Conservation (phyloP, 1,140 invertebrate genomes). For the Lepidurus apus region DNA sequence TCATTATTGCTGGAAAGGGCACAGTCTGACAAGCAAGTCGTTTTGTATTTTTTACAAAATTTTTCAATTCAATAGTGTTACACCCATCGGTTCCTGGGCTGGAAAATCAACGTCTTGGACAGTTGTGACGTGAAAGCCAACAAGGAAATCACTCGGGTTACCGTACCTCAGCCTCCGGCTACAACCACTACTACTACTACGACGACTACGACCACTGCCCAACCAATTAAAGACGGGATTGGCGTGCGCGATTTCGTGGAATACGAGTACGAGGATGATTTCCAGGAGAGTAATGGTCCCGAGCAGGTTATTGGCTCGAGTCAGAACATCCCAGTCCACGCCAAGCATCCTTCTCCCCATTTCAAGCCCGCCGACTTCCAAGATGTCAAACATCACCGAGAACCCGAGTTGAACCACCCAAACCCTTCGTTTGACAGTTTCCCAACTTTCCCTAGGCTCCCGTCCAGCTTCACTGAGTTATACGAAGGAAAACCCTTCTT, state of each 20-base stretch:
- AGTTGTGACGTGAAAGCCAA: conserved; percentile 48
- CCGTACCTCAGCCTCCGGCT: conserved; percentile 18
- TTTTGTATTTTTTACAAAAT: neutral
- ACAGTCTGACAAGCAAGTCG: neutral
- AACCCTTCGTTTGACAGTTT: neutral
- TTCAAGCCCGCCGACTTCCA: neutral
- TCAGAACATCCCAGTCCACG: neutral
- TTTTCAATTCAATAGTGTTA: conserved; percentile 63
- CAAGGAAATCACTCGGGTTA: neutral
- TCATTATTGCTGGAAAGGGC: too few relatives aligned
- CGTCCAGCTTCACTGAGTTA: conserved; percentile 29
- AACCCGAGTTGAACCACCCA: neutral
- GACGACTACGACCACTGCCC: neutral
- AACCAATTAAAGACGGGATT: conserved; percentile 2
- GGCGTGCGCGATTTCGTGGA: neutral
- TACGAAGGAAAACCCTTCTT: conserved; percentile 24
- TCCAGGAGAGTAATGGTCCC: neutral
- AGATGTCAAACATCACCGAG: neutral
- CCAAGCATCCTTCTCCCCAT: neutral
- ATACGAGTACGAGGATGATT: conserved; percentile 28
- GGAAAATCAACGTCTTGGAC: conserved; percentile 89
- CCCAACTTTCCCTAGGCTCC: conserved; percentile 1
- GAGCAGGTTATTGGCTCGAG: neutral
- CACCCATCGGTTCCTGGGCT: conserved; percentile 84
- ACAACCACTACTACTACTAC: neutral